Evolutionary conservation across 2,888 invertebrate species (phyloP), one percentile per base, ranked within the genome.

Genomic region (Dorcus hopei): DNA sequence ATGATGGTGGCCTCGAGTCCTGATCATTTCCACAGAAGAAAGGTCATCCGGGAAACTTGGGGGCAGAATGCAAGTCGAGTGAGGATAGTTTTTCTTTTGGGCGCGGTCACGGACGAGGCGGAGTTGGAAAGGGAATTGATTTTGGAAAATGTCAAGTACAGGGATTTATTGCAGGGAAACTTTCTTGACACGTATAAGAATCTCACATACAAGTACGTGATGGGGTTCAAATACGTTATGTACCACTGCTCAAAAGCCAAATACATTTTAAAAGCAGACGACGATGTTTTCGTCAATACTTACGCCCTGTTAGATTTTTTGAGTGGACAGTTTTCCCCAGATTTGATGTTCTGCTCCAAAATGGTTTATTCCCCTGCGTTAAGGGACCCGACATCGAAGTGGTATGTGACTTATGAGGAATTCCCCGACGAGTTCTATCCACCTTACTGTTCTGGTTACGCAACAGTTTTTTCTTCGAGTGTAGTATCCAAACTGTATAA

Each of bases 191-290:
- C 87, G 0, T 93, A 93, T 71, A 82, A 87, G 51, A 93, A 93
- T 75, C 83, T 93, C 78, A 93, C 93, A 0, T 89, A 92, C 69
- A 93, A 93, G 72, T 91, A 93, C 74, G 87, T 89, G 5, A 91
- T 91, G 85, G 89, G 87, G 0, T 80, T 93, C 47, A 91, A 91
- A 72, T 93, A 92, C 88, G 85, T 87, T 16, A 79, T 83, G 1
- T 87, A 86, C 68, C 84, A 87, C 69, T 93, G 93, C 73, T 81
- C 84, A 0, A 79, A 80, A 40, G 90, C 88, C 1, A 86, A 83
- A 66, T 78, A 77, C 62, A 74, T 91, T 54, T 78, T 91, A 54
- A 91, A 91, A 76, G 84, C 87, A 57, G 91, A 91, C 72, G 91
- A 91, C 71, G 91, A 91, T 77, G 84, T 90, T 59, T 86, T 89